Evolutionary conservation across 1,140 invertebrate genomes (phyloP).

Genomic region (Danaus melanippus): DNA sequence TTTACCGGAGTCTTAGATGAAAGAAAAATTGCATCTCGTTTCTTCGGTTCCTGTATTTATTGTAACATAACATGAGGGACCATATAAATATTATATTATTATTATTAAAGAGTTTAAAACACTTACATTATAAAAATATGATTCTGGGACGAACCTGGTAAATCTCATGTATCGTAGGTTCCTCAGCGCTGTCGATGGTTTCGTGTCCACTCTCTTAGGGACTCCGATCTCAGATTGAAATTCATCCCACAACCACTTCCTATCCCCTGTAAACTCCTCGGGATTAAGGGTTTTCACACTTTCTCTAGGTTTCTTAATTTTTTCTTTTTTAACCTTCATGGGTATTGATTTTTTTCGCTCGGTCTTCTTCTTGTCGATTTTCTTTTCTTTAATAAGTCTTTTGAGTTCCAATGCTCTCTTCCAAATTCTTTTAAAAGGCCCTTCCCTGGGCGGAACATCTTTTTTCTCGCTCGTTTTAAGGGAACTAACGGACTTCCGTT

Average conservation of each 20-base stretch:
- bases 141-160: slow-evolving; percentile 4
- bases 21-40: not conserved
- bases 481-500: too few relatives aligned
- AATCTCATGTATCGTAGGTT: not conserved
- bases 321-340: not conserved
- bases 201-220: not conserved
- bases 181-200: not conserved
- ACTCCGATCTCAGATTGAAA: slow-evolving; percentile 13
- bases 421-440: too few relatives aligned
- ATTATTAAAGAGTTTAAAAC: too few relatives aligned
- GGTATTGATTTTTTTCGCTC: not conserved
- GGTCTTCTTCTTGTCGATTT: not conserved
- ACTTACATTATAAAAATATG: too few relatives aligned
- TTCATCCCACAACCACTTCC: slow-evolving; percentile 11
- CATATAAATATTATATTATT: too few relatives aligned
- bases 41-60: too few relatives aligned
- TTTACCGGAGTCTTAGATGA: slow-evolving; percentile 6
- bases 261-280: not conserved
- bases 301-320: slow-evolving; percentile 4
- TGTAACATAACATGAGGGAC: too few relatives aligned
- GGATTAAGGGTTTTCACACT: not conserved
- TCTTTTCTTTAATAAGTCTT: not conserved
- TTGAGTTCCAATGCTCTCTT: too few relatives aligned
- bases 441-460: too few relatives aligned
- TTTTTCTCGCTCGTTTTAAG: too few relatives aligned